Base-by-base conservation (phyloP, 1,140 invertebrate genomes). In the Trichonephila clavata region DNA sequence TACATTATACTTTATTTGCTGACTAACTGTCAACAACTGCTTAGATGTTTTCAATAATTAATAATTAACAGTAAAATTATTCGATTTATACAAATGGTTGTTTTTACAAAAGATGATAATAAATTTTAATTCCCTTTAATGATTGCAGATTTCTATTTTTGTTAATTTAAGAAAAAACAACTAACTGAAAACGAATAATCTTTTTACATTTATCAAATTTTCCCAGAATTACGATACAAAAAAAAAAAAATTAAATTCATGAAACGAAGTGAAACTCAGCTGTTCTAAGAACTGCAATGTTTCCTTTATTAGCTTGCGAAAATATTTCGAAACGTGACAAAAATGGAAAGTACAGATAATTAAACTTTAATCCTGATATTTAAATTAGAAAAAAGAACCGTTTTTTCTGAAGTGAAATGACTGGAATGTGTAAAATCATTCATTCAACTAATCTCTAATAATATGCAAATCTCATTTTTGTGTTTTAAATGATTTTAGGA, bases 381-480 rank as follows among this genome's bases (percentile, higher is more conserved):
- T 68, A 68, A 3, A 24, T 24, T 21, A 13, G 10, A 65, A 65
- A 68, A 50, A 2, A 10, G 10, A 8, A n/a, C 8, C 24, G 13
- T n/a, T 24, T 68, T n/a, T 24, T 24, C 21, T 68, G 8, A 68
- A n/a, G 65, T 68, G 65, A 68, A 68, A 68, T n/a, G 3, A 10
- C 14, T 68, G 2, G 50, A 50, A 68, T 14, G 65, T 13, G n/a
- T 24, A 68, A 68, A 68, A 24, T 68, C 65, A 68, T 68, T 68
- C 65, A 68, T 4, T 68, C 65, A 27, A n/a, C n/a, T 68, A n/a
- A 68, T 68, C n/a, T n/a, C 65, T 68, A 27, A 68, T 68, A 68
- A 24, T 8, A 68, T 68, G 65, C 65, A 27, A 68, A 68, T 68
- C n/a, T 24, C 65, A 2, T n/a, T n/a, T 68, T 68, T 50, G 10